phyloP scores from a whole-genome alignment of 37 sponge, comb jelly and placozoan genomes.

The Chondrosia reniformis region DNA sequence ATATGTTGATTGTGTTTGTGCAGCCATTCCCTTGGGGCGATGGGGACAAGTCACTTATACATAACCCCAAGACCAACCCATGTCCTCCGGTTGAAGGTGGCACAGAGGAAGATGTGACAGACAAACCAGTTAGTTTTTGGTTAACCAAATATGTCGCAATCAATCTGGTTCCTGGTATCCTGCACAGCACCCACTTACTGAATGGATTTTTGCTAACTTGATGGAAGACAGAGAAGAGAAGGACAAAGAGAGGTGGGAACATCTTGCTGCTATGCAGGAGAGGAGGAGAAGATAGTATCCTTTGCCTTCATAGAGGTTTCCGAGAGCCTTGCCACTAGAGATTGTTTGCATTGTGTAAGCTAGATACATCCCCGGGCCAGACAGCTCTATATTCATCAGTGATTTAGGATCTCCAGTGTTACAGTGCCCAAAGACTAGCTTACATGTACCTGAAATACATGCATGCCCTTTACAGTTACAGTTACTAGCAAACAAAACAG shows the following conservation, averaged over 20 bases:
- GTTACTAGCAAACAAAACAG: too few species aligned
- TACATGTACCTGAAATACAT: too few species aligned
- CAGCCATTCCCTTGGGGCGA: slow-evolving; percentile 75
- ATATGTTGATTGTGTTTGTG: too few species aligned
- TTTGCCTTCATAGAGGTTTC: too few species aligned
- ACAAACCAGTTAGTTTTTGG: neutral
- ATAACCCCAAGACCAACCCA: slow-evolving; percentile 53
- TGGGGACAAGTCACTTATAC: slow-evolving; percentile 53
- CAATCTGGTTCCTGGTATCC: neutral
- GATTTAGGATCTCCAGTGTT: too few species aligned
- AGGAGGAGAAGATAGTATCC: slow-evolving; percentile 39
- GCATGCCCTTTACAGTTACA: too few species aligned
- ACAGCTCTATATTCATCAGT: too few species aligned
- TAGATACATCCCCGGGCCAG: too few species aligned
- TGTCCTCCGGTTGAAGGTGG: slow-evolving; percentile 10
- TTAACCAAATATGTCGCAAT: neutral
- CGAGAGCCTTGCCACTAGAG: too few species aligned
- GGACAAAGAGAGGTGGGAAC: slow-evolving; percentile 34
- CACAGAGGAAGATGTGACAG: neutral
- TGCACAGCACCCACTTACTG: neutral
- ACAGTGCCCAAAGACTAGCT: too few species aligned
- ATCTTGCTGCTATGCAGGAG: slow-evolving; percentile 35
- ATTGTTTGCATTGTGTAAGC: too few species aligned
- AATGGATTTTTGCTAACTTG: neutral
- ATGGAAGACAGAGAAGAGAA: slow-evolving; percentile 39